Conservation (phyloP, 92 coral and sea anemone species). For the Scolanthus callimorphus region DNA sequence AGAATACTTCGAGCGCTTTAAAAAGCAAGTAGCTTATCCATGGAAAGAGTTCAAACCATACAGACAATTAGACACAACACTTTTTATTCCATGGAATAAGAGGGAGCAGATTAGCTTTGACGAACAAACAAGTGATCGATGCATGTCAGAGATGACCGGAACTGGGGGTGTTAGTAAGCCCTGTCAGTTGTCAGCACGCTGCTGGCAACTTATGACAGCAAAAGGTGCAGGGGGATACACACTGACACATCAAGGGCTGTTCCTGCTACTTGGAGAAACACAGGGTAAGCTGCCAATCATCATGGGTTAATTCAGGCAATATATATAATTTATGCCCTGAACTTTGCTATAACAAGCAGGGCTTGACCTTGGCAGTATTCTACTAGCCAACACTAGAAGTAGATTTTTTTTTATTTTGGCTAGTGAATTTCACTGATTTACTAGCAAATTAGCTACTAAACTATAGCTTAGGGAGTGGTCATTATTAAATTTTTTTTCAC, state of each 20-base stretch:
- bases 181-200: constrained; percentile 55
- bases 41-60: constrained; percentile 78
- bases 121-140: constrained; percentile 65
- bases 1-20: constrained; percentile 56
- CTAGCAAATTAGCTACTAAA: too few relatives aligned
- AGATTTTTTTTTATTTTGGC: too few relatives aligned
- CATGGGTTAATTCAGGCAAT: too few relatives aligned
- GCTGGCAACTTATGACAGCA: constrained; percentile 62
- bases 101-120: constrained; percentile 55
- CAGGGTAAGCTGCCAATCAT: too few relatives aligned
- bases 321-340: too few relatives aligned
- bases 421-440: too few relatives aligned
- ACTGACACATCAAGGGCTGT: constrained; percentile 79
- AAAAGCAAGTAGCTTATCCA: constrained; percentile 52
- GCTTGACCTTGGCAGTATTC: too few relatives aligned
- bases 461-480: too few relatives aligned
- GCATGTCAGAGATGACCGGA: constrained; percentile 70
- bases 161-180: constrained; percentile 36
- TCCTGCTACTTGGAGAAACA: constrained; percentile 64
- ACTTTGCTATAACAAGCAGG: too few relatives aligned
- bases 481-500: too few relatives aligned
- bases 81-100: constrained; percentile 36
- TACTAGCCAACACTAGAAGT: too few relatives aligned
- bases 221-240: constrained; percentile 71
- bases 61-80: constrained; percentile 35